Evolutionary conservation across 2,888 invertebrate genomes (phyloP).

Genomic region (Lepidocyrtinus sp.): DNA sequence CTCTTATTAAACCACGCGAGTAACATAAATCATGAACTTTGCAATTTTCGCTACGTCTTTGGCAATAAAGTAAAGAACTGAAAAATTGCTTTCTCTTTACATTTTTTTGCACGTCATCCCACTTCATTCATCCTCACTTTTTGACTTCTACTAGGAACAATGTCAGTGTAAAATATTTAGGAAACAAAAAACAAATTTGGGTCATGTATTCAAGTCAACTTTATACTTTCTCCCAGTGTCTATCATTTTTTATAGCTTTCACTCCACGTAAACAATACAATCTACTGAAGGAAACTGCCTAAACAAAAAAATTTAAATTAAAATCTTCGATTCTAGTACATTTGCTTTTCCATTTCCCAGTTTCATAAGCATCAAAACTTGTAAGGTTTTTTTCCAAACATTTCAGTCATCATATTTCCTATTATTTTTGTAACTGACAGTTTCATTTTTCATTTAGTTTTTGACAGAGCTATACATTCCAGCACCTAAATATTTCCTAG

Average conservation of each 20-base stretch:
- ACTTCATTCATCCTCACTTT: background rate
- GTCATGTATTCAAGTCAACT: background rate
- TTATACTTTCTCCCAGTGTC: background rate
- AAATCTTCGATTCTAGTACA: no score
- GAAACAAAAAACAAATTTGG: background rate
- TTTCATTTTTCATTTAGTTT: conserved; percentile 28
- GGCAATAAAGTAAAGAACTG: background rate
- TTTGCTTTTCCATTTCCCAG: no score
- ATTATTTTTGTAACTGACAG: conserved; percentile 31
- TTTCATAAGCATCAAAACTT: background rate
- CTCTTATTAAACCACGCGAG: no score
- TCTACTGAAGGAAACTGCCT: no score
- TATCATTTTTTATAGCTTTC: no score
- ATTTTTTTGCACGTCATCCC: background rate
- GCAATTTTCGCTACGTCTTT: background rate
- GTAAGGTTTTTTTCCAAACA: no score
- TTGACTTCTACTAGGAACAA: background rate
- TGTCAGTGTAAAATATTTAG: no score
- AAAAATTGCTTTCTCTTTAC: background rate
- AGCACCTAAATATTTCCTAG: background rate
- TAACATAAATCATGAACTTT: background rate
- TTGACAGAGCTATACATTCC: background rate
- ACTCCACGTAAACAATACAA: no score
- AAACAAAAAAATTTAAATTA: no score
- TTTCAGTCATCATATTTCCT: background rate